Evolutionary conservation across 1,140 invertebrate species (phyloP), one percentile per base, ranked within the genome.

Genomic region (Oncopodura yosiiana): DNA sequence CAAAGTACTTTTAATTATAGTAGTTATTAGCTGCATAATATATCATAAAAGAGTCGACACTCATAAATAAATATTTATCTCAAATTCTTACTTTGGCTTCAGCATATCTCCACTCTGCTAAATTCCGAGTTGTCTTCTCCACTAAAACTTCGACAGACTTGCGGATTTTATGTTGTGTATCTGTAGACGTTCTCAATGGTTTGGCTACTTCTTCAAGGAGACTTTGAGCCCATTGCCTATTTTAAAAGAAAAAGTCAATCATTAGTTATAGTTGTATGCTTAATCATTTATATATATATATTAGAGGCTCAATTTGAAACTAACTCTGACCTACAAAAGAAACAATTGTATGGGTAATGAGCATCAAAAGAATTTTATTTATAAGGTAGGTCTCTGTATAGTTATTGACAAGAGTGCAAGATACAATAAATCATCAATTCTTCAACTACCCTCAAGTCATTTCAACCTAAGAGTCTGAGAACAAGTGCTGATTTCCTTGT

Each of bases 191-290:
- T 60, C 85, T 85, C 57, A 94, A 74, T 39, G 91, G 91, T 73
- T 91, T 91, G 11, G 87, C 85, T 38, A 94, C 77, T 69, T 94
- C 90, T 63, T 94, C 91, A 46, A 80, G 72, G 5, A 95, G 71
- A 16, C 85, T 78, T 50, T 77, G 75, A 49, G 85, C 82, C 69
- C 89, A 78, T 67, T 81, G 78, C 68, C 83, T 84, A 66, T 16
- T 71, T 67, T 49, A 38, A 65, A 46, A 51, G 55, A 53, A 50
- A 52, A 39, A 48, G 43, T 29, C 27, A 24, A 37, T 36, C 23
- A 32, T 38, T 24, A 49, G 14, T 38, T 21, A 26, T 21, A 14
- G 14, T 36, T 19, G 21, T n/a, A 26, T 11, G 21, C 9, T 29
- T 48, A 30, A 30, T 34, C n/a, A 30, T 21, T 23, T 14, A 23